Evolutionary conservation across 2,797 vertebrate genomes (phyloP), one percentile per base, ranked within the genome.

Genomic region (Emydoidea blandingii): DNA sequence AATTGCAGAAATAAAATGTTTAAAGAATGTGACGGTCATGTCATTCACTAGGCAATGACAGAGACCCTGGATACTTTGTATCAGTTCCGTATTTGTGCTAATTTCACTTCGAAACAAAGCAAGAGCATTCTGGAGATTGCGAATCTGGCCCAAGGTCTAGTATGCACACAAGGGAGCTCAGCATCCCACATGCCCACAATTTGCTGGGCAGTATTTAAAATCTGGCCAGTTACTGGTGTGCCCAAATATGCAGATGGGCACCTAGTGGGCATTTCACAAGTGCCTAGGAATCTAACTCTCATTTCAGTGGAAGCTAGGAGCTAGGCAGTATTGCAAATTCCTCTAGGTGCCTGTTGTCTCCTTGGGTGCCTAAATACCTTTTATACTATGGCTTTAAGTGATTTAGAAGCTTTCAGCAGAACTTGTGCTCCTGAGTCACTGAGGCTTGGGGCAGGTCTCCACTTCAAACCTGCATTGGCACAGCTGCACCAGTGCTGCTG

Each of bases 281-380:
- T 23, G 65, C n/a, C 19, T 41, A 41, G 9, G 10, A 8, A 8
- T 10, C 19, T 72, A 37, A 72, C 19, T 72, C n/a, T 72, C n/a
- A 41, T 72, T 72, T 37, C 65, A 37, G 5, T 68, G n/a, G 65
- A 68, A 68, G n/a, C 62, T 65, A 65, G 18, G 34, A 11, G n/a
- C 34, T 8, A 65, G 19, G 65, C n/a, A 41, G 65, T 68, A 37
- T 41, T 72, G 65, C n/a, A 72, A 5, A 72, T 72, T 72, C n/a
- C 21, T 68, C 62, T 34, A n/a, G 6, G 25, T 78, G 7, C 3
- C 44, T 31, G 15, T 78, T 49, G 25, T 78, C 29, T 16, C 44
- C 47, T 78, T 79, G 83, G 53, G 85, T 89, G 12, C 65, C 78
- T 37, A 27, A 92, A 87, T 90, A 41, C 41, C 37, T 76, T 41